Conservation (phyloP, 2,888 invertebrate genomes). For the Morpho helenor region DNA sequence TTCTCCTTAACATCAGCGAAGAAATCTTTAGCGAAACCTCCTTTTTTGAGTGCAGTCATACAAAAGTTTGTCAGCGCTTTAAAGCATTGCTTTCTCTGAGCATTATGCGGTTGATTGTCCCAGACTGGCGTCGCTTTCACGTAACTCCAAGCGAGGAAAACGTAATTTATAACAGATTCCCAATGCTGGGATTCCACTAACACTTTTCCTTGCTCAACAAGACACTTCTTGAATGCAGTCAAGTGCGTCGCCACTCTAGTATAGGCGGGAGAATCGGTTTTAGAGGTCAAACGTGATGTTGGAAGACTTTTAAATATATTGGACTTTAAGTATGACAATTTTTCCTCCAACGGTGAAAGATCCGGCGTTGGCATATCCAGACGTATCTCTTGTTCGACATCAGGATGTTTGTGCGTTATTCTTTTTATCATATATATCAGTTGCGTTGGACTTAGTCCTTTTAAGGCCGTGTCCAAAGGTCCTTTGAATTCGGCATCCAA, state of each 20-base stretch:
- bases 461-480: constrained; percentile 79
- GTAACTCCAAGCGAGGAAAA: constrained; percentile 84
- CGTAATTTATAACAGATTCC: constrained; percentile 85
- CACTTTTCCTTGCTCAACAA: constrained; percentile 83
- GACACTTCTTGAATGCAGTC: constrained; percentile 80
- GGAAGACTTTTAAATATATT: constrained; percentile 88
- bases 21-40: constrained; percentile 54
- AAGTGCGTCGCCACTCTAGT: constrained; percentile 84
- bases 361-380: constrained; percentile 84
- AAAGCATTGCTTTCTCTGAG: constrained; percentile 84
- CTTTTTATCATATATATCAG: constrained; percentile 82
- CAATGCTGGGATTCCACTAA: constrained; percentile 86
- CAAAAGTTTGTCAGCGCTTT: constrained; percentile 82
- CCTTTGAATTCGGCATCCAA: constrained; percentile 53
- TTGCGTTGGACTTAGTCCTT: constrained; percentile 84
- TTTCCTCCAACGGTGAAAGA: constrained; percentile 82
- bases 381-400: constrained; percentile 81
- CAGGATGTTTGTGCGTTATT: constrained; percentile 79
- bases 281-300: constrained; percentile 83
- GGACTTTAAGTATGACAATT: constrained; percentile 81
- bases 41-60: constrained; percentile 79
- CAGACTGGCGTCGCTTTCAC: constrained; percentile 87
- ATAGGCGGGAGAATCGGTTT: constrained; percentile 85
- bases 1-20: constrained; percentile 61
- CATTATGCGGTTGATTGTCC: constrained; percentile 86